Percentiles rank a stretch among this genome's conserved stretches.
Conservation (phyloP, 2,113 vertebrate genomes). For the Dipodomys ordii region DNA sequence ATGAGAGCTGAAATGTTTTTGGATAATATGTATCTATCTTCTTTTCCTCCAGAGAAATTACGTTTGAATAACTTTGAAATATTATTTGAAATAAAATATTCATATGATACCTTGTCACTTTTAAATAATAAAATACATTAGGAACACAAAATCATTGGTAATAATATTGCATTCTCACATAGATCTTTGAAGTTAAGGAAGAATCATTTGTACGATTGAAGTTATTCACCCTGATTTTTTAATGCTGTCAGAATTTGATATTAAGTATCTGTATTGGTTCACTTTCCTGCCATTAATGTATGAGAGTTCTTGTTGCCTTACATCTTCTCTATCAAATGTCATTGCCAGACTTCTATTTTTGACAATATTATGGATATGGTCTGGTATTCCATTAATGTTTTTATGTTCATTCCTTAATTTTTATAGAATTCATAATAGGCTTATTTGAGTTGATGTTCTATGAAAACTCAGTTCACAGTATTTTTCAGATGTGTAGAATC, state of each 20-base stretch:
- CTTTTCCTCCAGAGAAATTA: not conserved
- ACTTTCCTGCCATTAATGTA: not conserved
- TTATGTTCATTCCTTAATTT: not conserved
- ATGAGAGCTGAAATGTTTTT: not conserved
- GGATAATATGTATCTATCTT: not conserved
- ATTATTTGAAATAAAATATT: not conserved
- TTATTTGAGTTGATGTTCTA: not conserved
- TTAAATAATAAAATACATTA: not conserved
- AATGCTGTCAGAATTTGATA: not conserved
- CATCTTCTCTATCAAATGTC: not conserved
- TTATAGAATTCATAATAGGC: not conserved
- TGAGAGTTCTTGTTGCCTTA: not conserved
- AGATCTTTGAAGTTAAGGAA: not conserved
- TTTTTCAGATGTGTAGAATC: not conserved
- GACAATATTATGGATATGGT: not conserved
- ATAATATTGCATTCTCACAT: not conserved
- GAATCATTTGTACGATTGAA: not conserved
- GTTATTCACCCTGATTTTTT: not conserved
- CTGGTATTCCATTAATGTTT: not conserved
- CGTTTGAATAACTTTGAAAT: not conserved
- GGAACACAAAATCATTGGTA: not conserved
- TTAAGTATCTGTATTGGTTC: not conserved
- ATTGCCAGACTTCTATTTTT: not conserved
- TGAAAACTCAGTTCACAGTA: not conserved
- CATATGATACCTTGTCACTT: not conserved